Percentiles rank a stretch among this genome's conserved stretches.
Evolutionary conservation across 2,113 vertebrate genomes (phyloP).

Genomic region (Mustela nigripes): DNA sequence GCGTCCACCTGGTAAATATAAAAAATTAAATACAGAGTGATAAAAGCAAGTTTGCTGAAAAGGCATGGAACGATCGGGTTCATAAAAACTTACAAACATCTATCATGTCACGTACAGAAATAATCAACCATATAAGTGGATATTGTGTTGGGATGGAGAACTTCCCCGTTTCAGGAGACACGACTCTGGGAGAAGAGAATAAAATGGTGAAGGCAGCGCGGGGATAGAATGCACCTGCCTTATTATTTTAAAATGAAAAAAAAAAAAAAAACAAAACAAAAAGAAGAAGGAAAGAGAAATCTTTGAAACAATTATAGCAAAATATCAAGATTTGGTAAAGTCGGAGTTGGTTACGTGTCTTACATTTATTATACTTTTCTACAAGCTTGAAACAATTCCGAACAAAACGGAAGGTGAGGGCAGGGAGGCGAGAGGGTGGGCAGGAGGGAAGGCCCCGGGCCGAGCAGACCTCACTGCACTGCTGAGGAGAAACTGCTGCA

Average conservation of each 20-base stretch:
- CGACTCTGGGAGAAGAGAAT: not conserved
- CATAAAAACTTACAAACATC: not conserved
- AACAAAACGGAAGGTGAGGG: not conserved
- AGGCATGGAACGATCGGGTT: too few species aligned
- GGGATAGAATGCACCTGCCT: not conserved
- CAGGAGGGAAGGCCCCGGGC: not conserved
- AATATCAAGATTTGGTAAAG: not conserved
- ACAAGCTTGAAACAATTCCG: not conserved
- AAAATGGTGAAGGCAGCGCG: not conserved
- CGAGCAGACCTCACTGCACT: fast-evolving
- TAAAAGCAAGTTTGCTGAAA: not conserved
- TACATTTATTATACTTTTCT: not conserved
- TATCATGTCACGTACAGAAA: not conserved
- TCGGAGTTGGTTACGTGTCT: not conserved
- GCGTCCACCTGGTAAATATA: too few species aligned
- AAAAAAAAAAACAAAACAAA: not conserved
- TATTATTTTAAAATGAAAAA: not conserved
- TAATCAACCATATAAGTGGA: too few species aligned
- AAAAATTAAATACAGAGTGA: not conserved
- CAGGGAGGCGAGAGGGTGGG: not conserved
- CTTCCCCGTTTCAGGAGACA: not conserved
- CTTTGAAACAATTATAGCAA: not conserved
- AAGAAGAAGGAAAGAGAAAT: not conserved
- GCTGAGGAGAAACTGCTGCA: fast-evolving
- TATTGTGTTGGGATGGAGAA: not conserved